Evolutionary conservation across 2,113 vertebrate species (phyloP).

Genomic region (Panurus biarmicus): DNA sequence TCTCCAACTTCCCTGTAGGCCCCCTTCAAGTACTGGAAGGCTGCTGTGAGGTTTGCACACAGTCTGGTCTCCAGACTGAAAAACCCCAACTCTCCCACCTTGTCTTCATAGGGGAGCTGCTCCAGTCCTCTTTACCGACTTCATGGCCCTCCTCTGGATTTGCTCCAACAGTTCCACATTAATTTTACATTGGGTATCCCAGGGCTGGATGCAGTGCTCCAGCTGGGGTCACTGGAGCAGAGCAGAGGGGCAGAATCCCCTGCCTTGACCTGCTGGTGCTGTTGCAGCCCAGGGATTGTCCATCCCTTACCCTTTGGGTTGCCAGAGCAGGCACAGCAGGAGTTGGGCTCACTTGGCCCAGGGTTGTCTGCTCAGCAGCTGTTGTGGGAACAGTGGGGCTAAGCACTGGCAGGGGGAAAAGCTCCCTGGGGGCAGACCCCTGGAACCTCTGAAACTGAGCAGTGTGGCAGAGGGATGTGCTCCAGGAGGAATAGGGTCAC

Average conservation of each 20-base stretch:
- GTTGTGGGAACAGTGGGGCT: neutral
- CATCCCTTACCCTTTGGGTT: neutral
- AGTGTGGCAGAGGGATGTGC: fast-evolving
- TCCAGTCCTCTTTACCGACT: neutral
- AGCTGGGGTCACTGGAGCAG: too few relatives aligned
- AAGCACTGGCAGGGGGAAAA: neutral
- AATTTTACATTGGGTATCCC: fast-evolving
- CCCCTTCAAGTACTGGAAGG: neutral
- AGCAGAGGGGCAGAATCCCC: neutral
- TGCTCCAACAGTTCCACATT: neutral
- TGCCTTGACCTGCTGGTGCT: neutral
- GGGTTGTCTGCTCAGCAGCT: neutral
- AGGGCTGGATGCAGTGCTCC: neutral
- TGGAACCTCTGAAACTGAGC: fast-evolving
- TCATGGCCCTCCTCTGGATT: neutral
- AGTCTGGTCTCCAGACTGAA: neutral
- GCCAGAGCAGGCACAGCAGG: too few relatives aligned
- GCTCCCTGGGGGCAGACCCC: fast-evolving
- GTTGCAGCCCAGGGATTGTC: neutral
- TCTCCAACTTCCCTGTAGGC: neutral
- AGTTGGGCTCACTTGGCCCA: fast-evolving
- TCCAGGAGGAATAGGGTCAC: neutral
- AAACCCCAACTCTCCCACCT: neutral
- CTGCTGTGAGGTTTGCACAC: neutral
- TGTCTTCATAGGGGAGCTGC: neutral